These are phyloP conservation scores for Dendrocincla tyrannina DNA, from an alignment of 2,797 vertebrate species.

Conservation along the genomic window DNA sequence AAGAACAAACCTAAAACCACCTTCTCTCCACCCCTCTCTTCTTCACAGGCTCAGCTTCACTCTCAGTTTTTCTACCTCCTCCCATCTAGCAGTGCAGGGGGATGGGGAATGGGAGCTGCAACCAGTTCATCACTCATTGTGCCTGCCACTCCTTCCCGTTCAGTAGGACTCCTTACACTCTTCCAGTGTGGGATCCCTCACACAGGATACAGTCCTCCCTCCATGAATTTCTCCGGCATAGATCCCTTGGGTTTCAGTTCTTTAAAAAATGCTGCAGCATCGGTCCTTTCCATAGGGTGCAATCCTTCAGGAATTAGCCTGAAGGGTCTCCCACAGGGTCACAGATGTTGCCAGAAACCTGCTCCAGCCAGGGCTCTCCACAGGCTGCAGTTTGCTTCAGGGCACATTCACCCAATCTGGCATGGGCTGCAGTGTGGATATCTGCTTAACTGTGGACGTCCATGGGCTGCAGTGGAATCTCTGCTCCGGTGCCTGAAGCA, in stretches of 20 bases:
- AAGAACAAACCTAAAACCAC: not conserved
- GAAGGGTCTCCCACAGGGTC: not conserved
- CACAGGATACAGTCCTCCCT: not conserved
- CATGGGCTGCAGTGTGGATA: accelerated
- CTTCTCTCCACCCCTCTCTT: not conserved
- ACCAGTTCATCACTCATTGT: not conserved
- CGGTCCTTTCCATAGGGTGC: not conserved
- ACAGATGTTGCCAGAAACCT: not conserved
- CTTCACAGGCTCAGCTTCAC: not conserved
- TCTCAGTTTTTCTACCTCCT: not conserved
- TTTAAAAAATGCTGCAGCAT: not conserved
- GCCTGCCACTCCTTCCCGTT: not conserved
- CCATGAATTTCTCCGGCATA: not conserved
- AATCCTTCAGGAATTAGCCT: not conserved
- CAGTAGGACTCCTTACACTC: accelerated
- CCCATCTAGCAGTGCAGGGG: not conserved
- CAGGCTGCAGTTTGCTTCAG: not conserved
- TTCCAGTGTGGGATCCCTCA: not conserved
- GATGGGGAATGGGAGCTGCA: accelerated
- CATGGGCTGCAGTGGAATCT: not conserved
- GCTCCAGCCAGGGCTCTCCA: not conserved
- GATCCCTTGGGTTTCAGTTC: accelerated
- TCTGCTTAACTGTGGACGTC: not conserved
- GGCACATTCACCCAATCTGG: not conserved
- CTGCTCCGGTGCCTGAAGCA: not conserved